Percentiles rank a stretch among this genome's conserved stretches.
Conservation (phyloP, 2,888 invertebrate species). For the Steinernema carpocapsae region DNA sequence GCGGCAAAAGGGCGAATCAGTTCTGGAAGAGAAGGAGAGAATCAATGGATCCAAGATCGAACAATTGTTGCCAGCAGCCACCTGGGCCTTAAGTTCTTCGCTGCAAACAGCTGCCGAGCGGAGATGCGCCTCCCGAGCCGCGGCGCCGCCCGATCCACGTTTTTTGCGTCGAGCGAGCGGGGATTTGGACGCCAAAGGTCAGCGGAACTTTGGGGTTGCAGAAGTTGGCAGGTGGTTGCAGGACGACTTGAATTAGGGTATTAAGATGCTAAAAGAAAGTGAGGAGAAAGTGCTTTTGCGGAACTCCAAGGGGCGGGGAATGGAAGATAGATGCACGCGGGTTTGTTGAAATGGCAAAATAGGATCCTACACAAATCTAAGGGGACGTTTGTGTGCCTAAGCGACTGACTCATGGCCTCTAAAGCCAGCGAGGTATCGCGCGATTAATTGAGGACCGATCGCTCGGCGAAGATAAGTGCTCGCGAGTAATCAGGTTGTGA, state of each 20-base stretch:
- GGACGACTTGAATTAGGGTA: too few species aligned
- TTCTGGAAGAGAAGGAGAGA: not conserved
- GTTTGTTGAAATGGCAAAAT: too few species aligned
- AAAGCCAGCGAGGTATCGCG: constrained; percentile 15
- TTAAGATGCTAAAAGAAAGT: too few species aligned
- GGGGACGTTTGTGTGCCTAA: too few species aligned
- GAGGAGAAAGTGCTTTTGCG: too few species aligned
- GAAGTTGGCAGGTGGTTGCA: not conserved
- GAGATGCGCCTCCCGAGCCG: too few species aligned
- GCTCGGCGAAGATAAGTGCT: not conserved
- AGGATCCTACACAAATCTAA: too few species aligned
- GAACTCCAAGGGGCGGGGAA: too few species aligned
- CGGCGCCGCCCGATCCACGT: constrained; percentile 8
- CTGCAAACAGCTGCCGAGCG: constrained; percentile 11
- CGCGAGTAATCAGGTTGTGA: constrained; percentile 11
- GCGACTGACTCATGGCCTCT: too few species aligned
- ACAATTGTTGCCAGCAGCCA: constrained; percentile 26
- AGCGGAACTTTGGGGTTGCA: too few species aligned
- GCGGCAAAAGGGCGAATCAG: constrained; percentile 1
- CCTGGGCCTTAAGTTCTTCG: constrained; percentile 21
- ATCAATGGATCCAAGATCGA: not conserved
- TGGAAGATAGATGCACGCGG: too few species aligned
- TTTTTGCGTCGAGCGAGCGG: constrained; percentile 15
- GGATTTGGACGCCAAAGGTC: not conserved
- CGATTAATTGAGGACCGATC: not conserved